These are phyloP conservation scores for Zootermopsis nevadensis DNA, from an alignment of 2,888 invertebrate genomes.

Conservation along the genomic window DNA sequence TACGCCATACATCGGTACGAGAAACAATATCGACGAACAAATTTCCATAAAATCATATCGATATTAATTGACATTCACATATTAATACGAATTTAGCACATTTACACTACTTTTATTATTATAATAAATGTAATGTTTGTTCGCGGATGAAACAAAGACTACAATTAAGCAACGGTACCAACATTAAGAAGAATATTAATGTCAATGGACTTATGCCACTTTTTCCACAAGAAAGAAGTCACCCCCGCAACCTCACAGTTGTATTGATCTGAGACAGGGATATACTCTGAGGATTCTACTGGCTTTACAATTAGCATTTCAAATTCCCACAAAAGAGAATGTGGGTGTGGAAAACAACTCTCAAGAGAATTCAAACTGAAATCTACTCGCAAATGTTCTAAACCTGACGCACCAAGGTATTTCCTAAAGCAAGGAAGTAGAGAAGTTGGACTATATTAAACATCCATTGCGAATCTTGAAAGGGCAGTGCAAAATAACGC, in stretches of 20 bases:
- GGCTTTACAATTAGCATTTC: conserved; percentile 37
- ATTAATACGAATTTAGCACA: too few species aligned
- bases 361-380: conserved; percentile 22
- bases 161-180: too few species aligned
- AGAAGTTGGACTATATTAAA: conserved; percentile 7
- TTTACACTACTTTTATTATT: too few species aligned
- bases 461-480: neutral
- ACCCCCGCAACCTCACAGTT: conserved; percentile 16
- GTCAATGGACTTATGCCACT: neutral
- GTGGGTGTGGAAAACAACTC: conserved; percentile 25
- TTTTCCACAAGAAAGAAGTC: neutral
- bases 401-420: neutral
- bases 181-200: too few species aligned
- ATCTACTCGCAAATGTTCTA: conserved; percentile 32
- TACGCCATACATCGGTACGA: too few species aligned
- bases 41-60: too few species aligned
- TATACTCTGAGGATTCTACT: conserved; percentile 24
- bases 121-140: too few species aligned
- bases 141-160: too few species aligned
- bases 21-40: too few species aligned
- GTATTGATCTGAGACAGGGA: conserved; percentile 43
- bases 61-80: too few species aligned
- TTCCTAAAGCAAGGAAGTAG: neutral
- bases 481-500: neutral
- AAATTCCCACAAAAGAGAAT: conserved; percentile 37